These are phyloP conservation scores for Cyanocitta stelleri DNA, from an alignment of 2,113 vertebrate species.

Conservation along the genomic window DNA sequence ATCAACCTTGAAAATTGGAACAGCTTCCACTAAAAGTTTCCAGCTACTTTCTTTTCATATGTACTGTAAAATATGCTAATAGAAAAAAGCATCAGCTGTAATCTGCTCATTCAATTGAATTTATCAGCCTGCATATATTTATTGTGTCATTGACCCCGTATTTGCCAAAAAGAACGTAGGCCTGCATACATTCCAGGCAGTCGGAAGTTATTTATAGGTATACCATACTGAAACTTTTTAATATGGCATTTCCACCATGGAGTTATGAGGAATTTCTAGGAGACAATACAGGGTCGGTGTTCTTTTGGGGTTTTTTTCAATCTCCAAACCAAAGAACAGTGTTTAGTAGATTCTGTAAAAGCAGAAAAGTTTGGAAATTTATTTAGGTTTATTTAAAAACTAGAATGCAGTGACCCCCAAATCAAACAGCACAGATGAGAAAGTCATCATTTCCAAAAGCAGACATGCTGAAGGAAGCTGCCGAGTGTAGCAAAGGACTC, in stretches of 20 bases:
- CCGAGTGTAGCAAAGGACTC: background rate
- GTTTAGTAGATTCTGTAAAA: background rate
- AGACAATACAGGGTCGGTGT: background rate
- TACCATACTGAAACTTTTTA: background rate
- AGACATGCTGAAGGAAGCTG: background rate
- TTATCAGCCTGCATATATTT: background rate
- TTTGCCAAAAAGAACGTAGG: background rate
- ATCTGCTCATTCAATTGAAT: background rate
- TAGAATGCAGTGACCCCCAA: background rate
- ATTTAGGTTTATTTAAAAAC: background rate
- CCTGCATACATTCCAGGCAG: accelerated
- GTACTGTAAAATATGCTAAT: background rate
- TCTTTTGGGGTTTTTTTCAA: background rate
- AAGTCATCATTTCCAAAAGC: background rate
- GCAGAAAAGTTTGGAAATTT: background rate
- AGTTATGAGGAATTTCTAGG: background rate
- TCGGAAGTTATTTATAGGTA: background rate
- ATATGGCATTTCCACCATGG: background rate
- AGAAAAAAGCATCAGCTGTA: background rate
- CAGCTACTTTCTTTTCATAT: background rate
- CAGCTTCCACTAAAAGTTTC: background rate
- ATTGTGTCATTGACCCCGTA: background rate
- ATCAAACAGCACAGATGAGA: background rate
- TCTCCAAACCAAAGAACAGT: background rate
- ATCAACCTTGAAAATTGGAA: background rate